Conservation (phyloP, 2,888 invertebrate species). For the Hyppa rectilinea region DNA sequence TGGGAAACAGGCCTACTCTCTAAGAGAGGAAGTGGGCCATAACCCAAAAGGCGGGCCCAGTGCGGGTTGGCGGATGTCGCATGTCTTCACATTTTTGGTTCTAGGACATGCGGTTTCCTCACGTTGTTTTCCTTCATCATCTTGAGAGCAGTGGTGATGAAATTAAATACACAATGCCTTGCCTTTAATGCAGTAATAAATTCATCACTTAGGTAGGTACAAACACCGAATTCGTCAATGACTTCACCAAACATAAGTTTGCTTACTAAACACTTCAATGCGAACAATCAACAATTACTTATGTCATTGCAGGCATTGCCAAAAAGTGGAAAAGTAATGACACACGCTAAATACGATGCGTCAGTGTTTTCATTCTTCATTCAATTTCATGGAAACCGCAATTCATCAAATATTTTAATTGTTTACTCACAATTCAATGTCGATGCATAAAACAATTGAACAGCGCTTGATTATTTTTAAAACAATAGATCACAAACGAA, state of each 20-base stretch:
- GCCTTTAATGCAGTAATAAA: too few relatives aligned
- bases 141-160: too few relatives aligned
- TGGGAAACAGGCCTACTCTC: too few relatives aligned
- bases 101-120: too few relatives aligned
- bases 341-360: slow-evolving; percentile 19
- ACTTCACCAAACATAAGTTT: background rate
- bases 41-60: too few relatives aligned
- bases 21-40: too few relatives aligned
- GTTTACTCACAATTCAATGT: slow-evolving; percentile 62
- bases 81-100: too few relatives aligned
- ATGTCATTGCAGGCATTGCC: background rate
- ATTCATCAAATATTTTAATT: slow-evolving; percentile 58
- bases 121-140: too few relatives aligned
- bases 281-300: slow-evolving; percentile 17
- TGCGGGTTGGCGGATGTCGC: too few relatives aligned
- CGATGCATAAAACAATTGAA: slow-evolving; percentile 50
- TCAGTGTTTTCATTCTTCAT: slow-evolving; percentile 51
- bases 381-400: slow-evolving; percentile 27
- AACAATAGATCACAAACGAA: slow-evolving; percentile 54
- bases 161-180: too few relatives aligned
- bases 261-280: background rate
- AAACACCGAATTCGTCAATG: background rate
- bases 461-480: slow-evolving; percentile 55
- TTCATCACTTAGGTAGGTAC: background rate
- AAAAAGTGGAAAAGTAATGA: background rate